Conservation (phyloP, 2,113 vertebrate genomes). For the Dasyurus viverrinus region DNA sequence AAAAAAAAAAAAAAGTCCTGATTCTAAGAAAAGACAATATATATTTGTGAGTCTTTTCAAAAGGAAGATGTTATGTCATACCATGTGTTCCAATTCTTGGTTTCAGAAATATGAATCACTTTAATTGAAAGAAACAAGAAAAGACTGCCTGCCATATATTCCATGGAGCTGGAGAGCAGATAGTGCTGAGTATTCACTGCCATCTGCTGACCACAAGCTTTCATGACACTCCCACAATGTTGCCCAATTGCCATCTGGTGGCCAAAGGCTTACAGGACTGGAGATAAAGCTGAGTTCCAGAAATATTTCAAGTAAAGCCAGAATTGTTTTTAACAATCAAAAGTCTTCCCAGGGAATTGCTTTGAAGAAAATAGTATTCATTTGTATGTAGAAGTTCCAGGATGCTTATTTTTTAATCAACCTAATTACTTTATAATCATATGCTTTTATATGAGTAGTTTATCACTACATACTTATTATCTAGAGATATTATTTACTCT, state of each 20-base stretch:
- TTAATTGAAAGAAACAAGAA: background rate
- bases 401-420: background rate
- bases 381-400: background rate
- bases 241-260: slow-evolving; percentile 76
- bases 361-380: background rate
- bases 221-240: background rate
- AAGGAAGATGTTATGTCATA: background rate
- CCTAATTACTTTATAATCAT: background rate
- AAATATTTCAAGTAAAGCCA: background rate
- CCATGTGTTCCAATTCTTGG: background rate
- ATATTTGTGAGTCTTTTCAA: background rate
- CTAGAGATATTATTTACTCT: background rate
- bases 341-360: background rate
- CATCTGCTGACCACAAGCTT: background rate
- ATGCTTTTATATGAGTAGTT: background rate
- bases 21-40: background rate
- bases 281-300: background rate
- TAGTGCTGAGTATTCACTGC: background rate
- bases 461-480: background rate
- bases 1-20: background rate
- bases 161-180: background rate
- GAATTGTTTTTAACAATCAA: background rate
- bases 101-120: background rate
- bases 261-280: slow-evolving; percentile 52
- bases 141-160: background rate